Evolutionary conservation across 2,113 vertebrate species (phyloP).

Genomic region (Petrocephalus zakoni): DNA sequence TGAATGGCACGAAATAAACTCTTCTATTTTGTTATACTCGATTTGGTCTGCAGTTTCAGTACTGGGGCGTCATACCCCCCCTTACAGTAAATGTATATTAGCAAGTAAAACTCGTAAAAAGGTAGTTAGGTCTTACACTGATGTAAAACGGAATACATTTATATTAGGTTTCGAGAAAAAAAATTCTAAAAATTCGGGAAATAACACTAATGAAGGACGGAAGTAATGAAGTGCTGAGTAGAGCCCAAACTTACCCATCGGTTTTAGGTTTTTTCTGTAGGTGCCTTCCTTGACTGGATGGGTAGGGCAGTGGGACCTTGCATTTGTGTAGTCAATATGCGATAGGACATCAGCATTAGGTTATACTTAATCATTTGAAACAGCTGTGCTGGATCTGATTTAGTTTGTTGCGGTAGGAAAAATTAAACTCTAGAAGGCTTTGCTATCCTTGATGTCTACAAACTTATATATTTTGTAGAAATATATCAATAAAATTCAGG

Average conservation of each 20-base stretch:
- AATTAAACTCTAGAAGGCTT: background rate
- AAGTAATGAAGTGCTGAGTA: background rate
- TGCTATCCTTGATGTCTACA: background rate
- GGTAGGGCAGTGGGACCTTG: background rate
- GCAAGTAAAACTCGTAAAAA: background rate
- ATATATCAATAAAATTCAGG: background rate
- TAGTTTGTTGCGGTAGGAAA: background rate
- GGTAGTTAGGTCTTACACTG: background rate
- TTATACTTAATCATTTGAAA: background rate
- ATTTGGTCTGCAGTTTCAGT: background rate
- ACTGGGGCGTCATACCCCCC: background rate
- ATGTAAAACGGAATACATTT: background rate
- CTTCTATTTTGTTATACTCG: background rate
- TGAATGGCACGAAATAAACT: background rate
- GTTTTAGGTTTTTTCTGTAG: background rate
- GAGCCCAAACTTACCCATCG: background rate
- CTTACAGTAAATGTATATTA: background rate
- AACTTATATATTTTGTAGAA: background rate
- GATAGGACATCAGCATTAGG: background rate
- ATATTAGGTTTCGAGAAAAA: background rate
- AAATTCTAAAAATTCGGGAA: background rate
- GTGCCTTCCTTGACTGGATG: background rate
- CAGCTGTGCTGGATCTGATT: background rate
- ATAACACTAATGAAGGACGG: background rate
- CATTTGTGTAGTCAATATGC: background rate